Percentiles rank a stretch among this genome's conserved stretches.
These are phyloP conservation scores for Trematomus bernacchii DNA, from an alignment of 2,797 vertebrate genomes.

Conservation along the genomic window DNA sequence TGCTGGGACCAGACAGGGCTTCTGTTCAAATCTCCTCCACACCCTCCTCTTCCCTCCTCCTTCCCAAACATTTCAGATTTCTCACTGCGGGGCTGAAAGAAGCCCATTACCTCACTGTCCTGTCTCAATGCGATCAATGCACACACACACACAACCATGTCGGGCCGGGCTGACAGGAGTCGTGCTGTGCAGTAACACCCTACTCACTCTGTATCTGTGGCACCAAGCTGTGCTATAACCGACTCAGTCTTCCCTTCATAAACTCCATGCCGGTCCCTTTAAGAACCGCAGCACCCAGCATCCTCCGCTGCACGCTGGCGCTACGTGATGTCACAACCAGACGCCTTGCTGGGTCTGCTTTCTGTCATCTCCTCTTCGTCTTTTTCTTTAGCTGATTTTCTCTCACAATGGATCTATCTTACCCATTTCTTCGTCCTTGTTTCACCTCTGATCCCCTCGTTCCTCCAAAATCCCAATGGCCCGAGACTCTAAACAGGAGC, in stretches of 20 bases:
- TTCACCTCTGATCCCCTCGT: constrained; percentile 49
- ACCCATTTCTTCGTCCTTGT: constrained; percentile 45
- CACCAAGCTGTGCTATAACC: constrained; percentile 75
- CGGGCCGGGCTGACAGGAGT: constrained; percentile 63
- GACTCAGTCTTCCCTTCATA: constrained; percentile 56
- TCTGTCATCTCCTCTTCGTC: constrained; percentile 48
- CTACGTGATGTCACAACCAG: constrained; percentile 74
- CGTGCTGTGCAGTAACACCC: constrained; percentile 74
- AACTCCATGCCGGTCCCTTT: constrained; percentile 75
- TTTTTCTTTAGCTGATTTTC: constrained; percentile 44
- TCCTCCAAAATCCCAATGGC: constrained; percentile 34
- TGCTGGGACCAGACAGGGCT: constrained; percentile 70
- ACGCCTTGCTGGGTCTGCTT: constrained; percentile 64
- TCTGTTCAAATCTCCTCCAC: constrained; percentile 50
- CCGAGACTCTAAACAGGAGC: constrained; percentile 50
- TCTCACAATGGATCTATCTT: constrained; percentile 58
- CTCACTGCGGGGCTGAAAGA: constrained; percentile 55
- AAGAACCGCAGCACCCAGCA: constrained; percentile 80
- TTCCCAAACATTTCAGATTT: constrained; percentile 58
- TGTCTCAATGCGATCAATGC: constrained; percentile 52
- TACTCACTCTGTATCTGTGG: constrained; percentile 59
- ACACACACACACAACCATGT: constrained; percentile 50
- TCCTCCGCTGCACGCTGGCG: constrained; percentile 72
- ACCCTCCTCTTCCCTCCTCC: constrained; percentile 41
- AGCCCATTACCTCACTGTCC: constrained; percentile 76